phyloP scores from a whole-genome alignment of 1,140 invertebrate genomes.

The Aricia agestis region DNA sequence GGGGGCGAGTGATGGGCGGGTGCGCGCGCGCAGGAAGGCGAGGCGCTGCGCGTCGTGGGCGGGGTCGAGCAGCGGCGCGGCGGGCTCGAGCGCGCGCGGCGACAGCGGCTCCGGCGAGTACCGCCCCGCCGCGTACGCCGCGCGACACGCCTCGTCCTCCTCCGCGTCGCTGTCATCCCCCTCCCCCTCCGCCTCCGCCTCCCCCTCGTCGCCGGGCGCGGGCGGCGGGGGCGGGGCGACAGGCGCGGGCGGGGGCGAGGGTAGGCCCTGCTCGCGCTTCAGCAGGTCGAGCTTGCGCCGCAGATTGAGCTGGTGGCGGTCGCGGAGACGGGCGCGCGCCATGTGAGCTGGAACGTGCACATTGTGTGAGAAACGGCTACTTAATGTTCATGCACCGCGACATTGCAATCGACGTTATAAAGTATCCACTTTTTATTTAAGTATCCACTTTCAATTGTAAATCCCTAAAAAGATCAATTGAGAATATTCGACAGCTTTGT shows the following conservation, averaged over 20 bases:
- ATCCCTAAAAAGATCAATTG: too few species aligned
- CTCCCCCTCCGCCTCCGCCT: constrained; percentile 16
- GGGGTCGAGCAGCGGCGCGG: constrained; percentile 86
- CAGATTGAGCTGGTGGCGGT: constrained; percentile 95
- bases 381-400: too few species aligned
- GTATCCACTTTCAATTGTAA: too few species aligned
- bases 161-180: constrained; percentile 19
- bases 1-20: constrained; percentile 44
- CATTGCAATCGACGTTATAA: too few species aligned
- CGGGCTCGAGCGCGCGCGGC: constrained; percentile 86
- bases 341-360: constrained; percentile 85
- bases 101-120: constrained; percentile 90
- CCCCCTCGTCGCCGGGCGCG: constrained; percentile 9
- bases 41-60: constrained; percentile 88
- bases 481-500: too few species aligned
- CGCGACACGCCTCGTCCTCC: background rate
- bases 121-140: constrained; percentile 82
- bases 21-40: constrained; percentile 82
- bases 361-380: too few species aligned
- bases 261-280: constrained; percentile 90
- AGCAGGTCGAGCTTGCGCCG: constrained; percentile 91
- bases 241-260: constrained; percentile 30
- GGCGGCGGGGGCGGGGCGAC: constrained; percentile 31
- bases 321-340: constrained; percentile 92
- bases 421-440: too few species aligned